Evolutionary conservation across 2,888 invertebrate species (phyloP).

Genomic region (Drosophila rellima): DNA sequence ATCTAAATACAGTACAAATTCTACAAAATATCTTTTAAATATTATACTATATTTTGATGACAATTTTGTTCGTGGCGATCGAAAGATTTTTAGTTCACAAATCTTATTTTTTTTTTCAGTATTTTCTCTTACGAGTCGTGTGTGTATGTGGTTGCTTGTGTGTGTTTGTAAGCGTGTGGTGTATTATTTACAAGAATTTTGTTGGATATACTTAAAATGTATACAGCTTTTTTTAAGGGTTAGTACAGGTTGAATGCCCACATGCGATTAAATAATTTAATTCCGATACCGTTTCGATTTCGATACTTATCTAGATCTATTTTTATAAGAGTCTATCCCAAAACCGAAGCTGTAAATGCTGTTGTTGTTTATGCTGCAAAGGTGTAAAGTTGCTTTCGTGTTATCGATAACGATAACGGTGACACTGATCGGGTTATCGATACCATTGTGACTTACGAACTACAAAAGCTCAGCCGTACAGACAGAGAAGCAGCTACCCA

Average conservation of each 20-base stretch:
- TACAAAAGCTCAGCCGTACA: constrained; percentile 20
- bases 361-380: constrained; percentile 15
- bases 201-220: constrained; percentile 11
- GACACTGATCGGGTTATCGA: constrained; percentile 28
- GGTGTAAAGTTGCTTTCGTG: constrained; percentile 14
- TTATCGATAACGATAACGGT: constrained; percentile 27
- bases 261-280: constrained; percentile 38
- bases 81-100: constrained; percentile 29
- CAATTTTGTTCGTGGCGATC: constrained; percentile 17
- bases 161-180: constrained; percentile 22
- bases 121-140: constrained; percentile 23
- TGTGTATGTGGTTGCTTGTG: constrained; percentile 21
- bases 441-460: constrained; percentile 45
- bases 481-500: constrained; percentile 38
- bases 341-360: constrained; percentile 13
- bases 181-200: constrained; percentile 56
- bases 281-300: constrained; percentile 6
- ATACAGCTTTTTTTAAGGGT: constrained; percentile 15
- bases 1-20: constrained; percentile 33
- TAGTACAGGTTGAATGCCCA: constrained; percentile 43
- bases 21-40: constrained; percentile 26
- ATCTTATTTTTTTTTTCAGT: constrained; percentile 15
- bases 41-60: constrained; percentile 28
- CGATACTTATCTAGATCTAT: constrained; percentile 1
- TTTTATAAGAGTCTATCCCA: neutral